A percentile compares a stretch with the other conserved stretches of the same genome.
phyloP scores from a whole-genome alignment of 2,888 invertebrate species.

The Tetropium fuscum region DNA sequence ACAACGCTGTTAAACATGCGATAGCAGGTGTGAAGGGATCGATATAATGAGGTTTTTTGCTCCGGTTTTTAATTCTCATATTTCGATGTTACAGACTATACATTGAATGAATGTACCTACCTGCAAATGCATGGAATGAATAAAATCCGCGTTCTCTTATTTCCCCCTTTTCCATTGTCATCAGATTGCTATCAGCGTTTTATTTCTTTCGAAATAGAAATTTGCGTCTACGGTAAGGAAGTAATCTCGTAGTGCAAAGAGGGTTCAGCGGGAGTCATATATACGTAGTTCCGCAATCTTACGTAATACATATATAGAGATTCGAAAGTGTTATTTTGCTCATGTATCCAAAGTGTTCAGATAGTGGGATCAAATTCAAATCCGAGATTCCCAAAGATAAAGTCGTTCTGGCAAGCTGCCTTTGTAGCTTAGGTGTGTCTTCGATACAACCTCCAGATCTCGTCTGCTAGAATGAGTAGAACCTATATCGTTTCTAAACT shows the following conservation, averaged over 20 bases:
- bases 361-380: constrained; percentile 47
- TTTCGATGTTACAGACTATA: too few species aligned
- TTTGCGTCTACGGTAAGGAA: constrained; percentile 16
- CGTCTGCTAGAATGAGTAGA: constrained; percentile 26
- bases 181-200: constrained; percentile 26
- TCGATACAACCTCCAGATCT: constrained; percentile 39
- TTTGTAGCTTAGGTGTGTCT: constrained; percentile 40
- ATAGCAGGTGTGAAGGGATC: too few species aligned
- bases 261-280: constrained; percentile 28
- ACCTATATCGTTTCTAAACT: constrained; percentile 7
- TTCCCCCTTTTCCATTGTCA: constrained; percentile 16
- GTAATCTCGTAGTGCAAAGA: constrained; percentile 21
- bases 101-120: too few species aligned
- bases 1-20: too few species aligned
- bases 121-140: not conserved
- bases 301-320: constrained; percentile 29
- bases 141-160: constrained; percentile 20
- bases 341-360: constrained; percentile 44
- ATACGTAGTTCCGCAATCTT: constrained; percentile 30
- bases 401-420: constrained; percentile 43
- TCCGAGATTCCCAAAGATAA: constrained; percentile 47
- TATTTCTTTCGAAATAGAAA: constrained; percentile 26
- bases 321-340: constrained; percentile 41
- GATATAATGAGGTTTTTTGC: too few species aligned
- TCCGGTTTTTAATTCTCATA: too few species aligned